phyloP scores from a whole-genome alignment of 2,888 invertebrate species.

The Spodoptera littoralis region DNA sequence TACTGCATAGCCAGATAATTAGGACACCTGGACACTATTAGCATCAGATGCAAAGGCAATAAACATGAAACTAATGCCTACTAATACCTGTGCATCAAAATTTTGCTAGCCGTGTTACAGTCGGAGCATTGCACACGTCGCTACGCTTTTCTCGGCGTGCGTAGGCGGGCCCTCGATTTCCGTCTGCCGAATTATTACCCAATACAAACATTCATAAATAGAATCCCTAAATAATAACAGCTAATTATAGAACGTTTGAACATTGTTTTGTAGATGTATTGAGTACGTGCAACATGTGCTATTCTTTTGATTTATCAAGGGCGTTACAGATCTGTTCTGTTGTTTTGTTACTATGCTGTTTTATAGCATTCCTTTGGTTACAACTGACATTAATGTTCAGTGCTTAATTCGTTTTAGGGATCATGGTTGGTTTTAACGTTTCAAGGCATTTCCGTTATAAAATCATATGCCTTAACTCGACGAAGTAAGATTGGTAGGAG shows the following conservation, averaged over 20 bases:
- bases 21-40: not conserved
- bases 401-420: too few relatives aligned
- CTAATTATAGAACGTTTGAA: conserved; percentile 53
- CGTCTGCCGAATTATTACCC: conserved; percentile 76
- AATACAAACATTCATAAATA: conserved; percentile 72
- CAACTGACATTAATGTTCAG: too few relatives aligned
- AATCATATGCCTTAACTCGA: too few relatives aligned
- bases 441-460: too few relatives aligned
- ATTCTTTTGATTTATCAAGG: conserved; percentile 43
- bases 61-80: conserved; percentile 1
- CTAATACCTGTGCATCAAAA: conserved; percentile 48
- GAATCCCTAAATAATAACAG: conserved; percentile 70
- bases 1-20: too few relatives aligned
- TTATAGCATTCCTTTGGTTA: not conserved
- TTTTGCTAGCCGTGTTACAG: conserved; percentile 42
- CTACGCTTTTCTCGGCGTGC: conserved; percentile 68
- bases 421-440: too few relatives aligned
- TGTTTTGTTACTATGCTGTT: conserved; percentile 2
- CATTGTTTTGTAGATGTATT: conserved; percentile 42
- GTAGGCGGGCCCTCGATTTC: conserved; percentile 79
- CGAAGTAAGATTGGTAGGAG: too few relatives aligned
- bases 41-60: not conserved
- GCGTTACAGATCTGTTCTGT: conserved; percentile 2
- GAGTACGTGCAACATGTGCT: conserved; percentile 25
- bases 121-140: conserved; percentile 67